These are phyloP conservation scores for Sphaerophoria taeniata DNA, from an alignment of 2,888 invertebrate species.

Conservation along the genomic window DNA sequence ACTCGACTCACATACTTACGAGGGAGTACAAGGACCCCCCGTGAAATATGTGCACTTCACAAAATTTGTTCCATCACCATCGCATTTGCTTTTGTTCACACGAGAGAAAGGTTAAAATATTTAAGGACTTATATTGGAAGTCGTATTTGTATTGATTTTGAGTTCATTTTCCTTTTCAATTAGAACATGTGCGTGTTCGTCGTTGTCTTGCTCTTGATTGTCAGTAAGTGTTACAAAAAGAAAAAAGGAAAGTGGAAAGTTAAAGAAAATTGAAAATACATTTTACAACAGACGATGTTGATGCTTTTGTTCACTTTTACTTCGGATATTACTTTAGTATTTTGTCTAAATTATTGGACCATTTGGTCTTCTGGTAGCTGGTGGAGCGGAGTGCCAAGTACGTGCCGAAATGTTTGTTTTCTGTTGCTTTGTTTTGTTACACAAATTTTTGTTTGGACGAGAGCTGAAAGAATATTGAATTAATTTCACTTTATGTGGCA, in stretches of 20 bases:
- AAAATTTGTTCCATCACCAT: neutral
- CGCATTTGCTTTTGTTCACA: neutral
- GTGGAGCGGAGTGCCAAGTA: slow-evolving; percentile 29
- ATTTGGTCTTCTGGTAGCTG: slow-evolving; percentile 44
- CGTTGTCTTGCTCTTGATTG: too few species aligned
- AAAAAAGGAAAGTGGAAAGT: slow-evolving; percentile 26
- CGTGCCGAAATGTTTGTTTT: slow-evolving; percentile 46
- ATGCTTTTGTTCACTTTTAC: slow-evolving; percentile 27
- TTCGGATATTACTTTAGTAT: neutral
- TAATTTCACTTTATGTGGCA: slow-evolving; percentile 40
- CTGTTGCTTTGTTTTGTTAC: neutral
- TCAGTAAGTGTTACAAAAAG: neutral
- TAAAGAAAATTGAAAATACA: slow-evolving; percentile 51
- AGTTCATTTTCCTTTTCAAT: slow-evolving; percentile 55
- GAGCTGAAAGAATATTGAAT: slow-evolving; percentile 27
- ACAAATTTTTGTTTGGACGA: neutral
- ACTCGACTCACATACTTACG: slow-evolving; percentile 1
- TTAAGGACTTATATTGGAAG: slow-evolving; percentile 11
- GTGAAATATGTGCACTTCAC: neutral
- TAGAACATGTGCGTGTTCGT: slow-evolving; percentile 44
- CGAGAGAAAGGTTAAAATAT: slow-evolving; percentile 24
- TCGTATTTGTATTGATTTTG: slow-evolving; percentile 42
- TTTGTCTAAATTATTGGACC: slow-evolving; percentile 32
- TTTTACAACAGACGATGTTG: slow-evolving; percentile 57
- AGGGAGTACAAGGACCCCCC: too few species aligned